Percentiles rank a stretch among this genome's conserved stretches.
phyloP scores from a whole-genome alignment of 2,888 invertebrate genomes.

The Caenorhabditis panamensis region DNA sequence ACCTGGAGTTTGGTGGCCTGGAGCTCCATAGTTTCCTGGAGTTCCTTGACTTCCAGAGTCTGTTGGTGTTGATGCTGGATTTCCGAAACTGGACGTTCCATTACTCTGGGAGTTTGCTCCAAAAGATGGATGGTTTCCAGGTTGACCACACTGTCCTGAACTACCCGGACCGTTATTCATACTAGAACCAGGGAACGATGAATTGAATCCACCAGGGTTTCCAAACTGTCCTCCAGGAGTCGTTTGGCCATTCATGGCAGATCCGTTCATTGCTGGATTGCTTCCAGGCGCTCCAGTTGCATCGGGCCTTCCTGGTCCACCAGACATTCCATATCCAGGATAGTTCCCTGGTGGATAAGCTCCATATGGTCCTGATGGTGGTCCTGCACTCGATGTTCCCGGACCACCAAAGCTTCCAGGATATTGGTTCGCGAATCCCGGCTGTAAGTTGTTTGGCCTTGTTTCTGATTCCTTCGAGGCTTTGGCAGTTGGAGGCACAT shows the following conservation, averaged over 20 bases:
- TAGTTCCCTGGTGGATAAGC: slow-evolving; percentile 17
- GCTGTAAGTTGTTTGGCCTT: slow-evolving; percentile 33
- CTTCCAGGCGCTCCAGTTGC: neutral
- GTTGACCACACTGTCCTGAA: neutral
- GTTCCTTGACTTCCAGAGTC: neutral
- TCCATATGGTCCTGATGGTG: neutral
- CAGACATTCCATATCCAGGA: slow-evolving; percentile 18
- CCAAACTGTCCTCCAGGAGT: slow-evolving; percentile 10
- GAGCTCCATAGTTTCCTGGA: slow-evolving; percentile 3
- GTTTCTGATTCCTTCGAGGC: slow-evolving; percentile 18
- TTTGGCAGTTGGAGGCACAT: slow-evolving; percentile 8
- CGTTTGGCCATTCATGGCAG: neutral
- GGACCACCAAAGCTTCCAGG: slow-evolving; percentile 5
- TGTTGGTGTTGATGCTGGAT: neutral
- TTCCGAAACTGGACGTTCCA: too few relatives aligned
- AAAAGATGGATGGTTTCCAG: neutral
- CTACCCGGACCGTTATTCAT: neutral
- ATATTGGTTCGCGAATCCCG: slow-evolving; percentile 3
- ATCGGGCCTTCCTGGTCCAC: slow-evolving; percentile 3
- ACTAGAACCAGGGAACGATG: neutral
- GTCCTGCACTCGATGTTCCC: neutral
- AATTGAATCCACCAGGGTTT: neutral
- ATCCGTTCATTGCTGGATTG: slow-evolving; percentile 2
- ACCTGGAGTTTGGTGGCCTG: slow-evolving; percentile 13
- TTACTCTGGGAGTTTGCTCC: too few relatives aligned